Conservation (phyloP, 2,113 vertebrate genomes). For the Mustelus asterias region DNA sequence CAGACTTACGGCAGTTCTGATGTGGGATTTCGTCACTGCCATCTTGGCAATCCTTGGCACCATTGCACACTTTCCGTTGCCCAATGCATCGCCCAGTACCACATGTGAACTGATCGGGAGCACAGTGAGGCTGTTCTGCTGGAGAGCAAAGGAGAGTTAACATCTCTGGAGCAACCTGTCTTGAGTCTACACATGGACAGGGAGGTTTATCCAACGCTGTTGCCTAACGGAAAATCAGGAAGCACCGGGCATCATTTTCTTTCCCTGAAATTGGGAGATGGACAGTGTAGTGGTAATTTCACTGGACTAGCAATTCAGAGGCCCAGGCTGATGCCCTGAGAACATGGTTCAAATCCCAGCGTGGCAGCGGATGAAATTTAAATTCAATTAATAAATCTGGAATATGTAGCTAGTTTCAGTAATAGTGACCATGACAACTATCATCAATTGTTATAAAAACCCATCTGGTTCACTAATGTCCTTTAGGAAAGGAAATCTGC, state of each 20-base stretch:
- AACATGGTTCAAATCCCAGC: too few species aligned
- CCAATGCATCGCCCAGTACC: slow-evolving; percentile 90
- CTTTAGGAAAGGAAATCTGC: too few species aligned
- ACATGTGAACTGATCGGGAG: slow-evolving; percentile 90
- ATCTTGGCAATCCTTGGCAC: slow-evolving; percentile 86
- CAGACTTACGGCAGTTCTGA: slow-evolving; percentile 91
- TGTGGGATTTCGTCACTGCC: slow-evolving; percentile 82
- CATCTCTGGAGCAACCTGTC: not conserved
- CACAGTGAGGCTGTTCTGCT: slow-evolving; percentile 78
- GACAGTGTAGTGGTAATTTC: too few species aligned
- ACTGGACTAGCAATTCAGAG: too few species aligned
- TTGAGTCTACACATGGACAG: not conserved
- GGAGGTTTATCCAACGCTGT: not conserved
- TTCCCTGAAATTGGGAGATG: not conserved
- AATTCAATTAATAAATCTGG: not conserved
- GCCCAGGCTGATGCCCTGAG: too few species aligned
- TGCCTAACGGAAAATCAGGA: not conserved
- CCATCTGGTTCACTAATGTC: too few species aligned
- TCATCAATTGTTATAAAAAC: too few species aligned
- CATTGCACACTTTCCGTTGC: slow-evolving; percentile 91
- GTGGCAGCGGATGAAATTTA: too few species aligned
- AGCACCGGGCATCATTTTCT: not conserved
- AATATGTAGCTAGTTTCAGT: too few species aligned
- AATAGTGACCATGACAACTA: too few species aligned
- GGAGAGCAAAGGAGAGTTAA: not conserved